Evolutionary conservation across 2,888 invertebrate species (phyloP), one percentile per base, ranked within the genome.

Genomic region (Caradrina kadenii): DNA sequence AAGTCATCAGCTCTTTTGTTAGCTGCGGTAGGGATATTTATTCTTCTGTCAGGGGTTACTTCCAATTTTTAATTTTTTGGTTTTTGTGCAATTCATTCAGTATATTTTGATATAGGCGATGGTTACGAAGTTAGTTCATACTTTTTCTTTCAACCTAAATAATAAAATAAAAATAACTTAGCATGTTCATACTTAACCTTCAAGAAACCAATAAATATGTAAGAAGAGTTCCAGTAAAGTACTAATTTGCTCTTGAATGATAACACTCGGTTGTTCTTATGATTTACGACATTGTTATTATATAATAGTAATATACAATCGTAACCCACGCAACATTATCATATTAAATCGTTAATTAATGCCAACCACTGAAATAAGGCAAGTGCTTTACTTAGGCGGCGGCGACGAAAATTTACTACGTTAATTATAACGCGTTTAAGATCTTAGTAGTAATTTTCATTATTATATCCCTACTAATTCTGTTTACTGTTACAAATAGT

Each of bases 291-390:
- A 85, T 83, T 80, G 79, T 81, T 80, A 67, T 76, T 75, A 76
- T 73, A 76, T 79, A 79, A 83, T 80, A 76, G 66, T 84, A 82
- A 85, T 83, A 84, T 80, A 87, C 76, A 82, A 69, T 80, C 72
- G 63, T 77, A 80, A 81, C 53, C 79, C 70, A 62, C 75, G 75
- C 68, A 48, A 69, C 10, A 45, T 65, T 68, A 76, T 81, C 77
- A 81, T 81, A 85, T 84, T 82, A 85, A 78, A 84, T 75, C 81
- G 74, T 79, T 81, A 83, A 87, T 87, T 80, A 82, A 85, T 82
- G 76, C 82, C 75, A 86, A 81, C 83, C 81, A 82, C 80, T 70
- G 50, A 68, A 74, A 52, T 65, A 70, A 68, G 65, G 54, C 55
- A 73, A 68, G 63, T 68, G 53, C 58, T 68, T 45, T 45, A 72